Conservation (phyloP, 2,797 vertebrate species). For the Melanotaenia boesemani region DNA sequence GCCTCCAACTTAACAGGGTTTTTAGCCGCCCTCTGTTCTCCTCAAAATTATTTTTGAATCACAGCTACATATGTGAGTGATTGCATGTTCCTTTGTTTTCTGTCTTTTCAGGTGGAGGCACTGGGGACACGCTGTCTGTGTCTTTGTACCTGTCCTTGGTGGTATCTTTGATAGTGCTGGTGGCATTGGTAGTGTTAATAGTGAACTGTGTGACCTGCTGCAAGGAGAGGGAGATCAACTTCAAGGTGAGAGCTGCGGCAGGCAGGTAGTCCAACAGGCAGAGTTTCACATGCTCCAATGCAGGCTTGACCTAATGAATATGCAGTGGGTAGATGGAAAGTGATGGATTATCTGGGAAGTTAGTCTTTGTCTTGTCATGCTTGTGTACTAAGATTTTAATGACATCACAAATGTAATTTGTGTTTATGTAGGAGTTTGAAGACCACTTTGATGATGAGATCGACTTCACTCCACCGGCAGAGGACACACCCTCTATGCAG, state of each 20-base stretch:
- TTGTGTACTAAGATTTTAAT: not conserved
- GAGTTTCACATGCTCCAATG: conserved; percentile 1
- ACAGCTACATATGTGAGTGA: conserved; percentile 20
- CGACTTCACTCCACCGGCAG: conserved; percentile 97
- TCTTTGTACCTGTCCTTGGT: conserved; percentile 80
- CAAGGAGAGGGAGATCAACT: conserved; percentile 96
- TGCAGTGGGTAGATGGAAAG: not conserved
- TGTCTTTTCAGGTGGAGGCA: conserved; percentile 70
- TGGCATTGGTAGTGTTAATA: conserved; percentile 87
- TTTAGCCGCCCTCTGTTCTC: not conserved
- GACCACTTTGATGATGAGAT: conserved; percentile 98
- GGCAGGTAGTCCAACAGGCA: conserved; percentile 13
- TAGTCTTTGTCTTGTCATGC: not conserved
- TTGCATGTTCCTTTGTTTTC: conserved; percentile 10
- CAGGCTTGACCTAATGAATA: conserved; percentile 4
- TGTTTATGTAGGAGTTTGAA: conserved; percentile 90
- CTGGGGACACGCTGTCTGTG: conserved; percentile 72
- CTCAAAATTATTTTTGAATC: not conserved
- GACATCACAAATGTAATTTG: not conserved
- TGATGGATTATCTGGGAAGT: conserved; percentile 1
- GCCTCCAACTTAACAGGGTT: conserved; percentile 7
- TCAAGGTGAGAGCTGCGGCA: conserved; percentile 88
- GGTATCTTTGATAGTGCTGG: conserved; percentile 86
- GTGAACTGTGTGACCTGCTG: conserved; percentile 95
- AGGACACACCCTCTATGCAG: conserved; percentile 96